A percentile compares a stretch with the other conserved stretches of the same genome.
These are phyloP conservation scores for Drosophila arizonae DNA, from an alignment of 1,140 invertebrate species.

Conservation along the genomic window DNA sequence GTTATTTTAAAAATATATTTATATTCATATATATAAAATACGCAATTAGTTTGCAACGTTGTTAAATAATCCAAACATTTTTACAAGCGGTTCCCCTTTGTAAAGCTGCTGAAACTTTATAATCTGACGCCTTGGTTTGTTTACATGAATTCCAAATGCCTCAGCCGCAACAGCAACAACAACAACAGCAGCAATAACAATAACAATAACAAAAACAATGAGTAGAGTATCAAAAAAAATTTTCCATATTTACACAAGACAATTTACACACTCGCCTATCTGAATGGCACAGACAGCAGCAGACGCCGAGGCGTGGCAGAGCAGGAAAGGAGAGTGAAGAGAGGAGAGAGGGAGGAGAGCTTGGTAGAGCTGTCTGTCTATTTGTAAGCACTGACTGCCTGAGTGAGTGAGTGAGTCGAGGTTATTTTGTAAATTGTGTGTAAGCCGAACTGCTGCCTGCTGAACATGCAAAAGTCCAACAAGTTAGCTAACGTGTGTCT, in stretches of 20 bases:
- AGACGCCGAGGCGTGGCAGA: not conserved
- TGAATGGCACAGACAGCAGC: conserved; percentile 22
- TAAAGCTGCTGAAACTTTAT: conserved; percentile 69
- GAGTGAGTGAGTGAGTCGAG: conserved; percentile 41
- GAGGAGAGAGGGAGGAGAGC: not conserved
- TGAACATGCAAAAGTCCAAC: conserved; percentile 70
- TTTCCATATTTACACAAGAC: conserved; percentile 76
- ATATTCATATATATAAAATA: not conserved
- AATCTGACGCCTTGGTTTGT: conserved; percentile 76
- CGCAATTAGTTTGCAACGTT: conserved; percentile 68
- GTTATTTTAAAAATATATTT: not conserved
- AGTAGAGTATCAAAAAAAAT: conserved; percentile 35
- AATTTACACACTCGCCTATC: conserved; percentile 67
- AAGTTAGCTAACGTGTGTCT: conserved; percentile 55
- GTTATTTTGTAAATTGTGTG: conserved; percentile 75
- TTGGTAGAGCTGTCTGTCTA: conserved; percentile 35
- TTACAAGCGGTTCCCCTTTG: conserved; percentile 61
- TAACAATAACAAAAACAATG: conserved; percentile 17
- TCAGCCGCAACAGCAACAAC: conserved; percentile 46
- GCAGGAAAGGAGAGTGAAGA: not conserved
- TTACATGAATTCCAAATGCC: conserved; percentile 61
- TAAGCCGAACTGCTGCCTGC: conserved; percentile 73
- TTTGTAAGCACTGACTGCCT: conserved; percentile 29
- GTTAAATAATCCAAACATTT: conserved; percentile 74
- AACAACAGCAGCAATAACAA: conserved; percentile 12